Percentiles rank a stretch among this genome's conserved stretches.
phyloP scores from a whole-genome alignment of 1,140 invertebrate species.

The Brachionus plicatilis region DNA sequence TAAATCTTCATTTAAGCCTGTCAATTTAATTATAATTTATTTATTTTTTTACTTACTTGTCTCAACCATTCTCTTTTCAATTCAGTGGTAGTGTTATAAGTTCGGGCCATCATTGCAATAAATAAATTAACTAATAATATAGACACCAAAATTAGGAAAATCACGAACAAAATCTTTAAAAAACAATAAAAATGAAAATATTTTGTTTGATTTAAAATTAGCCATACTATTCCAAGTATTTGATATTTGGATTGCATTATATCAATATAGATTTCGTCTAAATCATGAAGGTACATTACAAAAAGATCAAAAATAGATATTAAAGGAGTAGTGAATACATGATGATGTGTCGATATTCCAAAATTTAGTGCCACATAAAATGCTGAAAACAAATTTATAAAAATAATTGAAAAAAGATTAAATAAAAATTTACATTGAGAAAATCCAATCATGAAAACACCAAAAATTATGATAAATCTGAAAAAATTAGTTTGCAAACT shows the following conservation, averaged over 20 bases:
- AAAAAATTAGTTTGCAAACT: constrained; percentile 93
- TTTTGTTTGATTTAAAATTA: background rate
- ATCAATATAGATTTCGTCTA: background rate
- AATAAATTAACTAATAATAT: constrained; percentile 94
- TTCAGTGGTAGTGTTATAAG: constrained; percentile 88
- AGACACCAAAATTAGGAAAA: constrained; percentile 92
- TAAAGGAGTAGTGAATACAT: background rate
- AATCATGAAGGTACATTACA: background rate
- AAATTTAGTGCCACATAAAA: constrained; percentile 13
- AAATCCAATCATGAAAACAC: constrained; percentile 94
- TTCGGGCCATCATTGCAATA: constrained; percentile 99
- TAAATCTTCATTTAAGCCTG: too few relatives aligned
- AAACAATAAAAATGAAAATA: background rate
- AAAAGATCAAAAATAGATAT: constrained; percentile 14
- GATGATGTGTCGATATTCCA: background rate
- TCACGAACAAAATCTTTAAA: constrained; percentile 77
- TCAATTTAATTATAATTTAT: too few relatives aligned
- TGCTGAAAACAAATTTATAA: background rate
- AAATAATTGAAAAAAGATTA: background rate
- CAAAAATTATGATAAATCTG: constrained; percentile 87
- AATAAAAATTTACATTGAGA: constrained; percentile 70
- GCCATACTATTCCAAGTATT: background rate
- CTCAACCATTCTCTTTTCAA: constrained; percentile 95
- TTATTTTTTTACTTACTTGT: constrained; percentile 58
- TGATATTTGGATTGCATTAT: background rate